These are phyloP conservation scores for Nasonia longicornis DNA, from an alignment of 1,140 invertebrate species.

Conservation along the genomic window DNA sequence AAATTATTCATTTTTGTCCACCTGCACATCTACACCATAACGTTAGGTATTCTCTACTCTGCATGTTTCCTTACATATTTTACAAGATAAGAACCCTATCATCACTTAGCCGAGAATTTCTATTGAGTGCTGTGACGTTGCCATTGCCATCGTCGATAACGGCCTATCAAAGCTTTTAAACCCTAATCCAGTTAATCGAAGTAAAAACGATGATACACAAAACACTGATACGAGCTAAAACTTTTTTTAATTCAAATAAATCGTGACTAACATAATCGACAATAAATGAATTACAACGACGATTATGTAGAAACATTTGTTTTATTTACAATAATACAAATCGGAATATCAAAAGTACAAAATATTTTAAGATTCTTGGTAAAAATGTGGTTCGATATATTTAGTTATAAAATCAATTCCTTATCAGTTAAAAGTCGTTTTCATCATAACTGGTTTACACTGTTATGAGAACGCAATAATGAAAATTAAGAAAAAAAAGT, in stretches of 20 bases:
- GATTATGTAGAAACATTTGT: neutral
- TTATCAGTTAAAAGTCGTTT: no score
- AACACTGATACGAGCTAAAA: neutral
- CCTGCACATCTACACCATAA: no score
- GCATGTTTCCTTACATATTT: no score
- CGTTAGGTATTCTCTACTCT: neutral
- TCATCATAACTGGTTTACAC: no score
- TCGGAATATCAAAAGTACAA: neutral
- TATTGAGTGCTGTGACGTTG: neutral
- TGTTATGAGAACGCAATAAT: no score
- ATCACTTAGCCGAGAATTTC: neutral
- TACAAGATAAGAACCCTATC: no score
- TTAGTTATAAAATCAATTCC: no score
- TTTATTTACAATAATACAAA: neutral
- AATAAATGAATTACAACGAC: no score
- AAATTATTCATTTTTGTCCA: no score
- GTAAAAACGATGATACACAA: neutral
- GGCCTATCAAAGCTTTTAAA: neutral
- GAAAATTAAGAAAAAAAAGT: no score
- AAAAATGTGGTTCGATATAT: no score
- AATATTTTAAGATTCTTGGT: neutral
- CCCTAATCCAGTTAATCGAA: neutral
- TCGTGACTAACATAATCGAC: neutral
- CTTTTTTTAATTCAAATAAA: neutral
- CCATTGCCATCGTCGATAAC: neutral